Percentiles rank a stretch among this genome's conserved stretches.
These are phyloP conservation scores for Threskiornis aethiopicus DNA, from an alignment of 2,797 vertebrate species.

Conservation along the genomic window DNA sequence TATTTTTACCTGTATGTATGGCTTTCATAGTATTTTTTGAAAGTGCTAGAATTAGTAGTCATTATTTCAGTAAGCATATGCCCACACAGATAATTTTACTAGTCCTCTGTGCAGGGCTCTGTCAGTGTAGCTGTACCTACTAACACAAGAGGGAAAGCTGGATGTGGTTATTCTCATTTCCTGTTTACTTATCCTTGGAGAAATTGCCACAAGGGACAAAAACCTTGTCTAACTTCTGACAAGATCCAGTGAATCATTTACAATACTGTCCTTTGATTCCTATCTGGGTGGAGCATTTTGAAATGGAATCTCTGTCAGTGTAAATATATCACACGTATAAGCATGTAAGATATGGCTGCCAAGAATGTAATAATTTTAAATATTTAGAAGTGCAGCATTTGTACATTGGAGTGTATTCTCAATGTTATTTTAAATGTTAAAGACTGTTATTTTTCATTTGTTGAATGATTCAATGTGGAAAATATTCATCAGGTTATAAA, in stretches of 20 bases:
- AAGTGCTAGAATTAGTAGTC: neutral
- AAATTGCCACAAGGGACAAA: neutral
- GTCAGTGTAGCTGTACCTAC: neutral
- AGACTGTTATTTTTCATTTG: conserved; percentile 14
- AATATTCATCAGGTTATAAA: conserved; percentile 24
- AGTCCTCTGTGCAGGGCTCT: neutral
- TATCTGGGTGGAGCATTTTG: neutral
- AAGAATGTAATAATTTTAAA: neutral
- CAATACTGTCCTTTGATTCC: neutral
- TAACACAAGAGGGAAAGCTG: neutral
- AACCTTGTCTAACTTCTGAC: neutral
- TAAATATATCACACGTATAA: neutral
- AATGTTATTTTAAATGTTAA: neutral
- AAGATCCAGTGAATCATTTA: neutral
- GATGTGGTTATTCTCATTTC: neutral
- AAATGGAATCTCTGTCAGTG: neutral
- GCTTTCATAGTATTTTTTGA: neutral
- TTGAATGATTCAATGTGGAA: neutral
- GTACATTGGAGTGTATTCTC: neutral
- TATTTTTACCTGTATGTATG: neutral
- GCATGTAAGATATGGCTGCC: neutral
- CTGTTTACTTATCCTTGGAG: neutral
- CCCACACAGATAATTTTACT: neutral
- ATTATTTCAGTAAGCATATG: neutral
- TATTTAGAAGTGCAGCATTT: neutral